Conservation (phyloP, 2,888 invertebrate genomes). For the Lycocerus yunnanus region DNA sequence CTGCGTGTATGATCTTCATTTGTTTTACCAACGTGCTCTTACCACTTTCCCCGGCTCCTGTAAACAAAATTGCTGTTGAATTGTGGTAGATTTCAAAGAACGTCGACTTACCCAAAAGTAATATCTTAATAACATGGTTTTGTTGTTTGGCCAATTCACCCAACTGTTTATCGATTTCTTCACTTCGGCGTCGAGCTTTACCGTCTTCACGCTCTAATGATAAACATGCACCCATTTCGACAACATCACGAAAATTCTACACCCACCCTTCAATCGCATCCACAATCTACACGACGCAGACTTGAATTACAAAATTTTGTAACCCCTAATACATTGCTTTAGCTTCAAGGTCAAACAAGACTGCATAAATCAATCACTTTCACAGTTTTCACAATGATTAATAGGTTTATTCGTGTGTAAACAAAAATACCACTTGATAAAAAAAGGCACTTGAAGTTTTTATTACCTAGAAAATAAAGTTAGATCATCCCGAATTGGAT, state of each 20-base stretch:
- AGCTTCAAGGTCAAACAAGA: background rate
- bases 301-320: background rate
- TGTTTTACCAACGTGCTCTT: constrained; percentile 71
- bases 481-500: background rate
- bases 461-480: background rate
- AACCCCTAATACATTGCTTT: background rate
- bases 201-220: constrained; percentile 65
- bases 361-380: background rate
- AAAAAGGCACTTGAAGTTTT: background rate
- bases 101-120: constrained; percentile 60
- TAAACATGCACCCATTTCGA: constrained; percentile 65
- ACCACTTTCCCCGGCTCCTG: constrained; percentile 70
- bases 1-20: constrained; percentile 72
- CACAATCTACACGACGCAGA: background rate
- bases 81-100: too few relatives aligned
- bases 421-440: background rate
- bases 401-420: background rate
- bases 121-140: constrained; percentile 65
- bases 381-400: background rate
- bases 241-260: constrained; percentile 43
- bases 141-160: constrained; percentile 63
- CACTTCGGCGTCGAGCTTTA: constrained; percentile 63
- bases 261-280: background rate
- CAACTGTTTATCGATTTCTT: constrained; percentile 65
- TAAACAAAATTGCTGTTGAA: too few relatives aligned